Base-by-base conservation (phyloP, 1,140 invertebrate species). In the Listronotus bonariensis region DNA sequence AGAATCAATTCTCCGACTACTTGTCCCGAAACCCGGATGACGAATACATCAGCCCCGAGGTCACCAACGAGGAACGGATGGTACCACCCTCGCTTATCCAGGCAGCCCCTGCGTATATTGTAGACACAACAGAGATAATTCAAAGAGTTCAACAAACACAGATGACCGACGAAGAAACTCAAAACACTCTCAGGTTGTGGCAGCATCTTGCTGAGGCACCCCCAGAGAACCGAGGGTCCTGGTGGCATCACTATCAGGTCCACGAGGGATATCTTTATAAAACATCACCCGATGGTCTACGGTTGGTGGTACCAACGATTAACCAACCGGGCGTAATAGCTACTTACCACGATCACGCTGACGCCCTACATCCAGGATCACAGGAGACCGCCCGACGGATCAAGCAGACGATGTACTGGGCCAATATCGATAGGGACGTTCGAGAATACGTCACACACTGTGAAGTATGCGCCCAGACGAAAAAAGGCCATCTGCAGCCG, bases 1-100 rank as follows among this genome's bases (percentile, higher is more conserved):
- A 61, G 1, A 78, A 76, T 45, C 31, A 75, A 36, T 57, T 76
- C 0, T 64, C 20, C 1, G 20, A 26, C 20, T 26, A 26, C 5
- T 26, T 26, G 20, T 26, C 20, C 2, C 1, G 20, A 26, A 26
- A 26, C 5, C 20, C 20, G 2, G 20, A 26, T 3, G 20, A 5
- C 5, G 20, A 5, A 5, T 5, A 26, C 5, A 26, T 26, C 1
- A 26, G 2, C 1, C 2, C 20, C 20, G 20, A 26, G 5, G 5
- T 26, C 5, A 26, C 20, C 5, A 26, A 26, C 20, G 20, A 26
- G 5, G 20, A 26, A 5, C 20, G 20, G 5, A 26, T 26, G 20
- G 20, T 26, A 3, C 20, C 20, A 3, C 20, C 20, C 1, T 5
- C 20, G 5, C 1, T 26, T 26, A 26, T 26, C 1, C 2, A 26